These are phyloP conservation scores for Drosophila quadrilineata DNA, from an alignment of 1,140 invertebrate species.

Conservation along the genomic window DNA sequence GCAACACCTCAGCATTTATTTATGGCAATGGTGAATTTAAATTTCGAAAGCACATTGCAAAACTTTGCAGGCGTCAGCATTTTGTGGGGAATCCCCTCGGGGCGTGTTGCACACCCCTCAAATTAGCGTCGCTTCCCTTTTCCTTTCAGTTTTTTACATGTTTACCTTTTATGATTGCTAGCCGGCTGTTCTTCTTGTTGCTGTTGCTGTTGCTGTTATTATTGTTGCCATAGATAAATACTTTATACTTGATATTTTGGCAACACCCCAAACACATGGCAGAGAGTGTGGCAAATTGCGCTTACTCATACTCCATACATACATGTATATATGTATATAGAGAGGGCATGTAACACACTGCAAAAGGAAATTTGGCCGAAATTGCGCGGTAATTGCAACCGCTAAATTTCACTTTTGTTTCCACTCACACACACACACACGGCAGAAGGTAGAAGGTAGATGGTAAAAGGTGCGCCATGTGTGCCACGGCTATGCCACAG, in stretches of 20 bases:
- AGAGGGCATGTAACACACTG: conserved; percentile 19
- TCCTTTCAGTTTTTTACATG: conserved; percentile 37
- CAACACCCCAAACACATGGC: conserved; percentile 6
- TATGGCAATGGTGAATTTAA: conserved; percentile 61
- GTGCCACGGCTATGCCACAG: conserved; percentile 16
- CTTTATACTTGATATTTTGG: conserved; percentile 48
- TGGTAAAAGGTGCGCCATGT: conserved; percentile 40
- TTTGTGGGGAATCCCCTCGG: no score
- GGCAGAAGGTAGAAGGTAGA: not conserved
- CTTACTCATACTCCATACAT: conserved; percentile 10
- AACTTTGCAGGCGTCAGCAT: conserved; percentile 39
- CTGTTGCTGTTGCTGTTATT: conserved; percentile 2
- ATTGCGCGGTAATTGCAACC: conserved; percentile 77
- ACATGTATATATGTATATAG: conserved; percentile 1
- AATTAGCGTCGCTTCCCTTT: conserved; percentile 48
- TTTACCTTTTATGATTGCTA: conserved; percentile 60
- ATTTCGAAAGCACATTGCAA: conserved; percentile 51
- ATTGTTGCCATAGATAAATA: conserved; percentile 20
- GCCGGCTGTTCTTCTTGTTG: conserved; percentile 33
- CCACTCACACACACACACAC: not conserved
- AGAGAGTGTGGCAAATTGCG: conserved; percentile 73
- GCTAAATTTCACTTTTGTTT: conserved; percentile 77
- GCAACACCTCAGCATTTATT: conserved; percentile 70
- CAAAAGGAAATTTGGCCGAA: conserved; percentile 71
- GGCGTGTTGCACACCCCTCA: conserved; percentile 28